A percentile compares a stretch with the other conserved stretches of the same genome.
These are phyloP conservation scores for Elymnias hypermnestra DNA, from an alignment of 1,140 invertebrate species.

Conservation along the genomic window DNA sequence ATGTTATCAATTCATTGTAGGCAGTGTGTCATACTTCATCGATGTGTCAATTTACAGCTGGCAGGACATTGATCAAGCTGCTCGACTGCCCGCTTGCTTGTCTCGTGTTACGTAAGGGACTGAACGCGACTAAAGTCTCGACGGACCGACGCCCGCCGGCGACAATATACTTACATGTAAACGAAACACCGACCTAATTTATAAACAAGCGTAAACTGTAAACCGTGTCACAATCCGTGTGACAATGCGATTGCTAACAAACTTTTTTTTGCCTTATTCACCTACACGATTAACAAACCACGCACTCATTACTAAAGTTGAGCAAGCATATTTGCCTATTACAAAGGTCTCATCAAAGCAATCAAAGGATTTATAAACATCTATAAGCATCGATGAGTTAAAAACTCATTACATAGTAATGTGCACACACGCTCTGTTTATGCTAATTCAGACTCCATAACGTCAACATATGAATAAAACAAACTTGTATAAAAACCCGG, in stretches of 20 bases:
- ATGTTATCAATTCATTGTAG: conserved; percentile 13
- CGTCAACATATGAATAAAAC: conserved; percentile 25
- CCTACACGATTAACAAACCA: conserved; percentile 9
- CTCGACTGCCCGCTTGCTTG: conserved; percentile 6
- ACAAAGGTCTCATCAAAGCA: no score
- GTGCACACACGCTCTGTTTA: conserved; percentile 12
- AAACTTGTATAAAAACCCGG: conserved; percentile 34
- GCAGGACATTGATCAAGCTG: conserved; percentile 29
- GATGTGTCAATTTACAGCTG: conserved; percentile 14
- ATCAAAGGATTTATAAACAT: not conserved
- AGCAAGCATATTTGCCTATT: conserved; percentile 7
- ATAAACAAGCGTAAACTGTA: conserved; percentile 41
- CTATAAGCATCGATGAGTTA: conserved; percentile 22
- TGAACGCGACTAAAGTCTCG: conserved; percentile 16
- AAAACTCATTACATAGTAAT: conserved; percentile 12
- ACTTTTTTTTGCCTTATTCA: conserved; percentile 15
- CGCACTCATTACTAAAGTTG: conserved; percentile 11
- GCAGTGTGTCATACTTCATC: conserved; percentile 12
- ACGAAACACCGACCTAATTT: conserved; percentile 43
- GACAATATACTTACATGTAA: conserved; percentile 22
- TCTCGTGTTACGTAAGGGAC: conserved; percentile 25
- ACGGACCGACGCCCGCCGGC: conserved; percentile 25
- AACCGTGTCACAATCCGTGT: conserved; percentile 32
- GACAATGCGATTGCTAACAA: conserved; percentile 25
- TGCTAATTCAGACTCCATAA: conserved; percentile 21